Conservation (phyloP, 1,140 invertebrate species). For the Hyles euphorbiae region DNA sequence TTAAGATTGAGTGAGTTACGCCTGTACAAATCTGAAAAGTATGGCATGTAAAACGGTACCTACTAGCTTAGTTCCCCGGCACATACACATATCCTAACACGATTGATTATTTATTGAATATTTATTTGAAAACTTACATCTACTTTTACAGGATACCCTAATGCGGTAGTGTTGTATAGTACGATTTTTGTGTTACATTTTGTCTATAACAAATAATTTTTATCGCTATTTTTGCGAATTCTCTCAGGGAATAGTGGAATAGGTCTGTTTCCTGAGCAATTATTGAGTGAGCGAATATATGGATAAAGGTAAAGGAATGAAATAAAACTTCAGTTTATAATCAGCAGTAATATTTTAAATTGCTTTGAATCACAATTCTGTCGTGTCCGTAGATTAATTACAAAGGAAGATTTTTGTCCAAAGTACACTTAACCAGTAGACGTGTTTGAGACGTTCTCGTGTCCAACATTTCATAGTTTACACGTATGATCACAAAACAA, state of each 20-base stretch:
- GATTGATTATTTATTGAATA: too few species aligned
- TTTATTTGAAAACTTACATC: too few species aligned
- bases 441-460: constrained; percentile 12
- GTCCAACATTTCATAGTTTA: constrained; percentile 25
- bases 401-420: constrained; percentile 67
- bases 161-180: too few species aligned
- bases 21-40: too few species aligned
- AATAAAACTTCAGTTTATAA: constrained; percentile 60
- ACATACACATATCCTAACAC: too few species aligned
- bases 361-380: constrained; percentile 73
- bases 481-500: constrained; percentile 13
- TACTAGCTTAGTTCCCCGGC: too few species aligned
- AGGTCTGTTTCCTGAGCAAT: not conserved
- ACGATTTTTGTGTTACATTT: too few species aligned
- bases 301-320: not conserved
- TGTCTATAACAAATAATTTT: too few species aligned
- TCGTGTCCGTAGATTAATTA: constrained; percentile 73
- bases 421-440: constrained; percentile 50
- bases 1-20: too few species aligned
- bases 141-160: too few species aligned
- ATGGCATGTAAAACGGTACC: too few species aligned
- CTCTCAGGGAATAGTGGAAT: not conserved
- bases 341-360: constrained; percentile 75
- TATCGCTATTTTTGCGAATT: not conserved
- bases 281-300: not conserved